Conservation (phyloP, 2,113 vertebrate species). For the Xyrauchen texanus region DNA sequence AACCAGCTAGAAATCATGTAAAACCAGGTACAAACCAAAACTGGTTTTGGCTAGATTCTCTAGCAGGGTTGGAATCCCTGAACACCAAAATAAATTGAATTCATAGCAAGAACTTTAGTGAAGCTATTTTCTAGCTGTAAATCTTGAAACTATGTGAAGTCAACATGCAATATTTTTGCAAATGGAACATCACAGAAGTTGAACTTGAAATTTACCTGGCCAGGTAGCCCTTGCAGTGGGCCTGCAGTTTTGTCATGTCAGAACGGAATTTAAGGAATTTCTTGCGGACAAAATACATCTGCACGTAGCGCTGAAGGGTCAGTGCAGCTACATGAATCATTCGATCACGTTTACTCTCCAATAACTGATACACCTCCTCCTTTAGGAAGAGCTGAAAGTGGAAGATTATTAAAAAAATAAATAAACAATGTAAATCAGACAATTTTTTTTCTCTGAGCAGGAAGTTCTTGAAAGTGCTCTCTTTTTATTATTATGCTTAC, state of each 20-base stretch:
- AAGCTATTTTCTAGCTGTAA: no score
- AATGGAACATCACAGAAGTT: no score
- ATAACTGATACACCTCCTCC: slow-evolving; percentile 68
- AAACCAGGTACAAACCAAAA: no score
- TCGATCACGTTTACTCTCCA: slow-evolving; percentile 87
- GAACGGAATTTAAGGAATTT: slow-evolving; percentile 72
- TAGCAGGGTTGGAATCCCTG: no score
- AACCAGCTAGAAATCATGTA: no score
- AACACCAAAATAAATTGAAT: no score
- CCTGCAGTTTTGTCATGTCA: slow-evolving; percentile 78
- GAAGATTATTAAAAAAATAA: slow-evolving; percentile 7
- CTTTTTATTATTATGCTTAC: slow-evolving; percentile 64
- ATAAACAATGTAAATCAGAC: neutral
- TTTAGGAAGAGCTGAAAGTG: slow-evolving; percentile 86
- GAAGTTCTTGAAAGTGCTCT: no score
- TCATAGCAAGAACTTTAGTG: no score
- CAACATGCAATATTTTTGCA: no score
- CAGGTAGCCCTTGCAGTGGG: slow-evolving; percentile 79
- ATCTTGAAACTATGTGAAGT: no score
- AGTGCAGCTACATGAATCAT: slow-evolving; percentile 83
- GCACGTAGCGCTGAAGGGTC: slow-evolving; percentile 84
- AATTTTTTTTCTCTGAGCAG: no score
- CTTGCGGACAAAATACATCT: slow-evolving; percentile 77
- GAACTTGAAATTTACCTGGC: slow-evolving; percentile 75
- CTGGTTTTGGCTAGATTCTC: no score